Conservation (phyloP, 2,888 invertebrate genomes). For the Pachydiplax longipennis region DNA sequence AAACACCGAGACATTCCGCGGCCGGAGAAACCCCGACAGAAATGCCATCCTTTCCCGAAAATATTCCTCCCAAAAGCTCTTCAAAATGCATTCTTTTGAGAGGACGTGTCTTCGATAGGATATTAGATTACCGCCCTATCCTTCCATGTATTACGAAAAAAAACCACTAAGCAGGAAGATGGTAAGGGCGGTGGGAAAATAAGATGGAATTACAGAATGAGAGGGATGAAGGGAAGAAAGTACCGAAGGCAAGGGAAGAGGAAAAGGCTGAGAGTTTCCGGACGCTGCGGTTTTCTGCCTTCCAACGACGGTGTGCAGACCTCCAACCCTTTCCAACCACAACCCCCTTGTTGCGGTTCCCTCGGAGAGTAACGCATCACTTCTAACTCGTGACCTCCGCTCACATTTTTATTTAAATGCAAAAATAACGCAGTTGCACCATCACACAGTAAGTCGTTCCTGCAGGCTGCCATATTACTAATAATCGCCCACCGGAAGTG, state of each 20-base stretch:
- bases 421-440: too few relatives aligned
- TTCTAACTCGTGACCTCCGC: not conserved
- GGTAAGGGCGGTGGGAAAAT: not conserved
- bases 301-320: not conserved
- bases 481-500: not conserved
- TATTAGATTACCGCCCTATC: not conserved
- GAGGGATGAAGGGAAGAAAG: not conserved
- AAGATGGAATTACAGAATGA: not conserved
- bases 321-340: not conserved
- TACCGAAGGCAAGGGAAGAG: not conserved
- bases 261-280: not conserved
- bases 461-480: not conserved
- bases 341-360: constrained; percentile 30
- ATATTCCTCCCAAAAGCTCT: not conserved
- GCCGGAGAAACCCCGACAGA: not conserved
- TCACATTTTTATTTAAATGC: too few relatives aligned
- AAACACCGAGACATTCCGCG: not conserved
- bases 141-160: not conserved
- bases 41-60: not conserved
- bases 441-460: not conserved
- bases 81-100: not conserved
- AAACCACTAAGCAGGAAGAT: not conserved
- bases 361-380: constrained; percentile 23
- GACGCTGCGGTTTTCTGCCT: not conserved
- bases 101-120: not conserved